A percentile compares a stretch with the other conserved stretches of the same genome.
Conservation (phyloP, 1,140 invertebrate genomes). For the Caenorhabditis inopinata region DNA sequence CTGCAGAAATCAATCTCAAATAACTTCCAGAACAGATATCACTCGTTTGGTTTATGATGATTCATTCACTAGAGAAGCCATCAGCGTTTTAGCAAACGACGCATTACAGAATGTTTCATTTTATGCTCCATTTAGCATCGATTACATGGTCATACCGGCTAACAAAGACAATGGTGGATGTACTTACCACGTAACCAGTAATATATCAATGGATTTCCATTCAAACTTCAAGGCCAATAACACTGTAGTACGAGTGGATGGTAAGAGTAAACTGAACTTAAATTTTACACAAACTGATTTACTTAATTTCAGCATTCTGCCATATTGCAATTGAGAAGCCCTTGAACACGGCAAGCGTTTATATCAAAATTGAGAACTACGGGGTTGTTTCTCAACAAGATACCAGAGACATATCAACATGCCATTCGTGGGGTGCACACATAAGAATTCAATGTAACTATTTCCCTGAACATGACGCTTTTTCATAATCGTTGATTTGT, state of each 20-base stretch:
- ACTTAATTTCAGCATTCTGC: constrained; percentile 54
- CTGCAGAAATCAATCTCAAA: constrained; percentile 53
- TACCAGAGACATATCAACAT: neutral
- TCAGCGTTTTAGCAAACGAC: neutral
- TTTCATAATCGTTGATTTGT: no score
- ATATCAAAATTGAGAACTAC: constrained; percentile 35
- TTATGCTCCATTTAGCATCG: constrained; percentile 50
- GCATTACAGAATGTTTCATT: neutral
- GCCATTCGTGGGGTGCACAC: constrained; percentile 10
- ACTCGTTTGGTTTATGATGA: constrained; percentile 33
- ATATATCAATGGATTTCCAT: constrained; percentile 35
- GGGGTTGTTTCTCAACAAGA: neutral
- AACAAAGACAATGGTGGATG: constrained; percentile 51
- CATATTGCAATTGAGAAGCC: constrained; percentile 56
- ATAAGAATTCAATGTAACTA: constrained; percentile 25
- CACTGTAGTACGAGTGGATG: neutral
- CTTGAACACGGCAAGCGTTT: constrained; percentile 45
- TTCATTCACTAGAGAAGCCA: neutral
- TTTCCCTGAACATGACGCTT: no score
- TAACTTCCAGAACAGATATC: constrained; percentile 54
- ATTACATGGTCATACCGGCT: constrained; percentile 48
- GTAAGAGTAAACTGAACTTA: neutral
- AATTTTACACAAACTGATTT: neutral
- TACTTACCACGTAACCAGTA: constrained; percentile 41
- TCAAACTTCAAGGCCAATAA: neutral